phyloP scores from a whole-genome alignment of 2,113 vertebrate species.

The Pavo muticus region DNA sequence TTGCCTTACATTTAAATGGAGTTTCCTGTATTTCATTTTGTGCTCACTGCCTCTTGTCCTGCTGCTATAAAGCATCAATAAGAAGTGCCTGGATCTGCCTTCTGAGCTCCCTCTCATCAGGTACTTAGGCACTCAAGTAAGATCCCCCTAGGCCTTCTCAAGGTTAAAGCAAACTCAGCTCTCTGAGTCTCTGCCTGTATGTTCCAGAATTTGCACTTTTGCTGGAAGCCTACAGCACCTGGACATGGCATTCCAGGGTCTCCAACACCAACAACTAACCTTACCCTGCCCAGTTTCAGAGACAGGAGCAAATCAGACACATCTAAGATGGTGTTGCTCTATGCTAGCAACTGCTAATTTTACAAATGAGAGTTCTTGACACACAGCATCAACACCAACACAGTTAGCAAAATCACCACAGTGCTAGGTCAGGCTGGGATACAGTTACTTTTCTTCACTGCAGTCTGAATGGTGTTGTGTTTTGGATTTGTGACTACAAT shows the following conservation, averaged over 20 bases:
- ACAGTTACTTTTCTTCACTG: neutral
- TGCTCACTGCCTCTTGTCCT: neutral
- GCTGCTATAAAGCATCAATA: neutral
- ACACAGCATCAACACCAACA: neutral
- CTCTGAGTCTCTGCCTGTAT: neutral
- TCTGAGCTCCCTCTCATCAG: neutral
- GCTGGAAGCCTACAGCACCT: neutral
- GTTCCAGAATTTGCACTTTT: no score
- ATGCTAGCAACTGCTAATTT: neutral
- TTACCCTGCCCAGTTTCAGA: neutral
- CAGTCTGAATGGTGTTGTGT: rapidly evolving
- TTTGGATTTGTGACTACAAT: neutral
- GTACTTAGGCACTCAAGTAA: neutral
- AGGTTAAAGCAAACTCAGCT: no score
- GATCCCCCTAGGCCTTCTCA: neutral
- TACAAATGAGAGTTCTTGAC: rapidly evolving
- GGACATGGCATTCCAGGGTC: neutral
- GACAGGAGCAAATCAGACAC: neutral
- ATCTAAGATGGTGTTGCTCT: neutral
- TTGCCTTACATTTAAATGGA: neutral
- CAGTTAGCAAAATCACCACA: neutral
- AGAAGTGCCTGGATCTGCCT: neutral
- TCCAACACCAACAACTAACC: neutral
- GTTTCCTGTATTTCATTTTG: neutral
- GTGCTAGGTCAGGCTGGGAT: neutral